Evolutionary conservation across 2,113 vertebrate genomes (phyloP), one percentile per base, ranked within the genome.

Genomic region (Crotophaga sulcirostris): DNA sequence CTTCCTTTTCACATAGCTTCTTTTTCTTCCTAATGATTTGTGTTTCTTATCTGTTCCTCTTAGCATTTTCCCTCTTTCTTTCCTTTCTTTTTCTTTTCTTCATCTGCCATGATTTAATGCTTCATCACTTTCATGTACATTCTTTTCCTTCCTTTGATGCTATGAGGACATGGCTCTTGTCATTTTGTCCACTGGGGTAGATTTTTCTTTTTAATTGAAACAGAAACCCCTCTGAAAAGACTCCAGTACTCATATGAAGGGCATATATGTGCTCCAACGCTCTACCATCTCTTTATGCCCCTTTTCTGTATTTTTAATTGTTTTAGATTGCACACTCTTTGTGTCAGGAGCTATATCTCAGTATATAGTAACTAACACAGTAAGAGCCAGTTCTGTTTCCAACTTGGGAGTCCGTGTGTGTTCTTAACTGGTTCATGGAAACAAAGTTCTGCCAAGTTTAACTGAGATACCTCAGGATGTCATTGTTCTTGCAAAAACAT

Each of bases 241-340:
- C 4, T 44, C 13, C 8, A 49, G 26, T 51, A 51, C 9, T 25
- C 20, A 25, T 17, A 26, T 42, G 40, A 82, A 64, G 36, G 8
- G 18, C 19, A 60, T 2, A 7, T 44, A 0, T 18, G 15, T 54
- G 5, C 42, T 85, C 15, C 42, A 82, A 36, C 9, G 13, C 3
- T 60, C 56, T 49, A n/a, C 6, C 7, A 21, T 55, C 25, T 67
- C 33, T 56, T 67, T 33, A 80, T 55, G 11, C 2, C 5, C 9
- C 25, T 89, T 58, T 49, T 24, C 14, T 66, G 3, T 75, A 6
- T 18, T 62, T 81, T 78, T 34, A 28, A 33, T 77, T 70, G 13
- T 0, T 87, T 81, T 36, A 4, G 3, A 6, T 51, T 51, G 7
- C 54, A 11, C 8, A 10, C 0, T 56, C 8, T 59, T 70, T 56